phyloP scores from a whole-genome alignment of 2,888 invertebrate genomes.

The Drosophila infuscata region DNA sequence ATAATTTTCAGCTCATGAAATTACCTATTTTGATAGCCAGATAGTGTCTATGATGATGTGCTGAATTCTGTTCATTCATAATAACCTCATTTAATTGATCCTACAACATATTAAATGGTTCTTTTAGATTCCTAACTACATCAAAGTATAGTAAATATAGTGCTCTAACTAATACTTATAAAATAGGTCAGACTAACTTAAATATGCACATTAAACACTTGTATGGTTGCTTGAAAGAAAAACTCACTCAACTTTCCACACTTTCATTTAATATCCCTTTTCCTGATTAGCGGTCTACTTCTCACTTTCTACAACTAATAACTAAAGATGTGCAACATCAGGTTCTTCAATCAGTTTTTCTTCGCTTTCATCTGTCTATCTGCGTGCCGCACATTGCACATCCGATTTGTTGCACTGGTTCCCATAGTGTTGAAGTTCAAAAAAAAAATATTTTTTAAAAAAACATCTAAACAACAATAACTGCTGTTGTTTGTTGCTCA shows the following conservation, averaged over 20 bases:
- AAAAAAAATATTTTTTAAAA: conserved; percentile 5
- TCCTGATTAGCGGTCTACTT: conserved; percentile 18
- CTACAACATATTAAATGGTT: not conserved
- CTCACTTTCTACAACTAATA: conserved; percentile 39
- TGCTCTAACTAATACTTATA: not conserved
- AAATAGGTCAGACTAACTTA: not conserved
- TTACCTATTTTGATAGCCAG: not conserved
- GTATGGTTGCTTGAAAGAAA: not conserved
- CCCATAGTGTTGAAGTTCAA: conserved; percentile 33
- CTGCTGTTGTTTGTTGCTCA: conserved; percentile 20
- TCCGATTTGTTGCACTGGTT: conserved; percentile 53
- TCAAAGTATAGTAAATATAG: not conserved
- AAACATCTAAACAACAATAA: not conserved
- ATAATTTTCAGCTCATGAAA: not conserved
- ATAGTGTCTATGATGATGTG: not conserved
- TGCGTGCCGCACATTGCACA: conserved; percentile 46
- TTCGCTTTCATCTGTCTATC: conserved; percentile 46
- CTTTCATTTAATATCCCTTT: conserved; percentile 38
- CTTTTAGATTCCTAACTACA: not conserved
- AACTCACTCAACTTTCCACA: not conserved
- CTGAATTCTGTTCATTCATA: not conserved
- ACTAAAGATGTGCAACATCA: conserved; percentile 1
- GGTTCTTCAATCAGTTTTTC: conserved; percentile 20
- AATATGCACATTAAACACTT: not conserved
- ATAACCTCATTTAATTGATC: not conserved